phyloP scores from a whole-genome alignment of 2,797 vertebrate genomes.

The Thripadectes ignobilis region DNA sequence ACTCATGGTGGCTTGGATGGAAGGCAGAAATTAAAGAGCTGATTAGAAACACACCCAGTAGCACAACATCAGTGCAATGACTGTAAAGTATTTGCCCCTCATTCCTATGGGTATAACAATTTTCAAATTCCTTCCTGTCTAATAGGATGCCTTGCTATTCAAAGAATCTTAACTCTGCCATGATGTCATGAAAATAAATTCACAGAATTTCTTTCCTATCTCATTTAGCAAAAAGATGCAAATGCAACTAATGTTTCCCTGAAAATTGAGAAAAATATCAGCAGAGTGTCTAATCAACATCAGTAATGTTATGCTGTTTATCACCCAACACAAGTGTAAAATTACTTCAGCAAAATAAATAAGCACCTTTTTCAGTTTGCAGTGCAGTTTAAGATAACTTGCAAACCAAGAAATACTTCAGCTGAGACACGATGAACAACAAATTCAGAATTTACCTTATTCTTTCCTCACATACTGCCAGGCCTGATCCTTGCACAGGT shows the following conservation, averaged over 20 bases:
- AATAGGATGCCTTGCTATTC: conserved; percentile 43
- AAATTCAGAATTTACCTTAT: not conserved
- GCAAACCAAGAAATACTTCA: not conserved
- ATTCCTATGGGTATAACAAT: conserved; percentile 49
- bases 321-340: not conserved
- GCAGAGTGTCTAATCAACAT: conserved; percentile 13
- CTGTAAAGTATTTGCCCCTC: conserved; percentile 1
- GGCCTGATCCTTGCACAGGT: not conserved
- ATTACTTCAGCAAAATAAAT: conserved; percentile 12
- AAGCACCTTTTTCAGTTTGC: not conserved
- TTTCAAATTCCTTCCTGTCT: conserved; percentile 31
- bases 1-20: not conserved
- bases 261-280: conserved; percentile 44
- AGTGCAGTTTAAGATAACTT: not conserved
- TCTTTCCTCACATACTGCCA: not conserved
- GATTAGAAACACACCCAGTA: not conserved
- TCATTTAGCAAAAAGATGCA: conserved; percentile 44
- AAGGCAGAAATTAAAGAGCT: conserved; percentile 11
- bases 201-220: not conserved
- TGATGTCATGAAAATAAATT: conserved; percentile 57
- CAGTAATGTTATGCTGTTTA: not conserved
- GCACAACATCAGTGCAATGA: not conserved
- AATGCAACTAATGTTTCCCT: conserved; percentile 47
- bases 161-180: conserved; percentile 1
- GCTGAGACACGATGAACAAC: not conserved